A percentile compares a stretch with the other conserved stretches of the same genome.
phyloP scores from a whole-genome alignment of 2,888 invertebrate genomes.

The Epinotia brunnichana region DNA sequence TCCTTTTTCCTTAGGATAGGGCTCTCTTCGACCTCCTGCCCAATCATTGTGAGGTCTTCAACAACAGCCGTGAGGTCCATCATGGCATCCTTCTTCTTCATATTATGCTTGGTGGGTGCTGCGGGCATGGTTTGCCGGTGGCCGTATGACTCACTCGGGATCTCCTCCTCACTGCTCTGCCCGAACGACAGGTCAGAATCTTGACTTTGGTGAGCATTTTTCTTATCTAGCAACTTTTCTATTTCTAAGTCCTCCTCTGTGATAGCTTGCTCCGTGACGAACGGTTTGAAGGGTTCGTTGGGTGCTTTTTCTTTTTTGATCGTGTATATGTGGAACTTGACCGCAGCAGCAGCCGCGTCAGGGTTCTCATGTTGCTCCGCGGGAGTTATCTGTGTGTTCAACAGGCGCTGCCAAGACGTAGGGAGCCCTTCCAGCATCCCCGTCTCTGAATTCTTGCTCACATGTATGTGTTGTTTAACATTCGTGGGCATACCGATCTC shows the following conservation, averaged over 20 bases:
- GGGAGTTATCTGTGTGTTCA: constrained; percentile 92
- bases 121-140: constrained; percentile 84
- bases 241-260: constrained; percentile 93
- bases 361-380: constrained; percentile 96
- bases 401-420: constrained; percentile 89
- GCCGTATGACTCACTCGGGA: constrained; percentile 67
- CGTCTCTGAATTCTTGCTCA: constrained; percentile 91
- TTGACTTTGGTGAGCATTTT: constrained; percentile 88
- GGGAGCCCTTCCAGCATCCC: constrained; percentile 95
- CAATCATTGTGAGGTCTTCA: constrained; percentile 74
- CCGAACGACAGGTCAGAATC: constrained; percentile 80
- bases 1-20: constrained; percentile 86
- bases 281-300: constrained; percentile 89
- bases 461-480: constrained; percentile 93
- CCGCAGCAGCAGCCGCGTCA: constrained; percentile 93
- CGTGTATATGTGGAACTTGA: constrained; percentile 94
- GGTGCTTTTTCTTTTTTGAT: constrained; percentile 92
- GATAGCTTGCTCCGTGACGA: constrained; percentile 91
- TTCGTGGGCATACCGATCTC: constrained; percentile 93
- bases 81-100: constrained; percentile 73
- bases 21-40: constrained; percentile 80
- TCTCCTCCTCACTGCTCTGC: constrained; percentile 83
- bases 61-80: constrained; percentile 70
- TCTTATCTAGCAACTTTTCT: constrained; percentile 89
- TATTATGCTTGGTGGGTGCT: constrained; percentile 70